Base-by-base conservation (phyloP, 2,113 vertebrate genomes). In the Barnardius zonarius region DNA sequence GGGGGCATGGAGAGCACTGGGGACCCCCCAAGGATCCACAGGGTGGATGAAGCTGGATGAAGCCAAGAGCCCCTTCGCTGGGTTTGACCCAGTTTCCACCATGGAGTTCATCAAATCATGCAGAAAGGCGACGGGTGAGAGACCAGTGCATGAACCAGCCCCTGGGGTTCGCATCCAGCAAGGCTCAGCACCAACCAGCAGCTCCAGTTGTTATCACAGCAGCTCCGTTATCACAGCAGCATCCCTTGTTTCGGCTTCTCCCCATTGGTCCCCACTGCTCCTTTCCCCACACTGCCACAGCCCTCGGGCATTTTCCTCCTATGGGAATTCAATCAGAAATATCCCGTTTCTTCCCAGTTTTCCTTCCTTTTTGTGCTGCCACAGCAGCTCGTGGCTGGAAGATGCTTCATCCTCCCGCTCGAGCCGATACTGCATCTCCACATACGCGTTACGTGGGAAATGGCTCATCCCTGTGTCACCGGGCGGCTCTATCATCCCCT, bases 101-200 rank as follows among this genome's bases (percentile, higher is more conserved):
- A 1, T 0, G 24, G 78, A 30, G 43, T 76, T 3, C 22, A 89
- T 33, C 7, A 24, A 80, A 6, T 11, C 16, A 46, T 5, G 30
- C 46, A 25, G 92, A 41, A 83, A 51, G 43, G 72, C 10, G 17
- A 39, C 4, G 5, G 78, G 49, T 1, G 17, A 44, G 66, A 43
- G 39, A 20, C 17, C 12, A 33, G 33, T 6, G 22, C 37, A 5
- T 6, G 2, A 11, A 4, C 28, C 86, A 52, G 78, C 75, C 75
- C 69, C 7, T 7, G 23, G 69, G 80, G 3, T 16, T 17, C 6
- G 3, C 46, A 17, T 8, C 81, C 77, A 4, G 18, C 51, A 15
- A n/a, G 39, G 28, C 46, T 30, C 8, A 2, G 17, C 1, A 2
- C 15, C 25, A 4, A 14, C 3, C 27, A 1, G 4, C 3, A 2